phyloP scores from a whole-genome alignment of 2,797 vertebrate genomes.

The Crenichthys baileyi region DNA sequence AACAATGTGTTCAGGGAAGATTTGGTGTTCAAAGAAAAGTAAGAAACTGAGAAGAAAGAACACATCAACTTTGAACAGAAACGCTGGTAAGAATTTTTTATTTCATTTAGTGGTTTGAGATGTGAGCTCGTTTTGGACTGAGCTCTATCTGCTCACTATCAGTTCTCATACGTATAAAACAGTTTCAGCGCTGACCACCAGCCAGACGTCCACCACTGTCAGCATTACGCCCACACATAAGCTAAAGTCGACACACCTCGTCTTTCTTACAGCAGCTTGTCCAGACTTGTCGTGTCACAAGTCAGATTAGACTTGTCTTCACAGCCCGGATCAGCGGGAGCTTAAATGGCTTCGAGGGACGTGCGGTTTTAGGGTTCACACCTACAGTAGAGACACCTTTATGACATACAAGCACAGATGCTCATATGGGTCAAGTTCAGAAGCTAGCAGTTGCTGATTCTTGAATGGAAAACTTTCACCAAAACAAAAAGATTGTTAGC shows the following conservation, averaged over 20 bases:
- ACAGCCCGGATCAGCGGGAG: conserved; percentile 67
- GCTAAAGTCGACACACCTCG: conserved; percentile 43
- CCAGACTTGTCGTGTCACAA: conserved; percentile 58
- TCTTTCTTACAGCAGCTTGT: conserved; percentile 49
- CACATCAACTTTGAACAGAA: conserved; percentile 86
- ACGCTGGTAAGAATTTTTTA: conserved; percentile 81
- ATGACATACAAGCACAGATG: not conserved
- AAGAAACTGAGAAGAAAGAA: conserved; percentile 93
- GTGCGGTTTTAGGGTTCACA: conserved; percentile 30
- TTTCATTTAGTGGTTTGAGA: not conserved
- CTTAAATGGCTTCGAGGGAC: conserved; percentile 59
- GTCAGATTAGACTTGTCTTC: conserved; percentile 69
- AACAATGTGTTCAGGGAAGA: conserved; percentile 83
- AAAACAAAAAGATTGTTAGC: not conserved
- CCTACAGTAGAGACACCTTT: conserved; percentile 4
- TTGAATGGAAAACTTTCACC: not conserved
- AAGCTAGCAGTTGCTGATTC: not conserved
- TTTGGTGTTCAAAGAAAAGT: conserved; percentile 93
- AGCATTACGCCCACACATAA: conserved; percentile 33
- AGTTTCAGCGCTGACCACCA: conserved; percentile 5
- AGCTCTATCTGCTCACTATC: conserved; percentile 12
- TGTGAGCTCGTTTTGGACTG: conserved; percentile 6
- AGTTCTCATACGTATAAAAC: conserved; percentile 21
- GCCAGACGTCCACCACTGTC: conserved; percentile 37
- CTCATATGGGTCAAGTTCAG: not conserved